Base-by-base conservation (phyloP, 2,797 vertebrate genomes). In the Echeneis naucrates region DNA sequence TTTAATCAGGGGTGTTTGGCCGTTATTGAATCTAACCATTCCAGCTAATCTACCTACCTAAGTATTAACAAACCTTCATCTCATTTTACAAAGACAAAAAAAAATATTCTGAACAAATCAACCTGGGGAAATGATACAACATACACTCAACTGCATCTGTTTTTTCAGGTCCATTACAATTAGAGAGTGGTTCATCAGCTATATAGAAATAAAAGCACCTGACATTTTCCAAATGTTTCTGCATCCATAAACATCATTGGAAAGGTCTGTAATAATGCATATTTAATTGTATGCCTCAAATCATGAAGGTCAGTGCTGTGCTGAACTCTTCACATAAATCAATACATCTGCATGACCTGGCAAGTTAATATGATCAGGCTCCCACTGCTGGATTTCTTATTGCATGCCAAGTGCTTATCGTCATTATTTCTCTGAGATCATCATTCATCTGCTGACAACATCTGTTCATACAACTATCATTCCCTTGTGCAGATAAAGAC, bases 171-270 rank as follows among this genome's bases (percentile, higher is more conserved):
- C 55, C 53, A 69, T 58, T 68, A 80, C 45, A 77, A 50, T 47
- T 16, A 42, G 14, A 3, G 2, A 59, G 53, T 19, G 61, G 60
- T 77, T 83, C 59, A 83, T 82, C 40, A 47, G 65, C 62, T 59
- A 64, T 78, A 76, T 12, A 66, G 70, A 75, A 86, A 77, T 44
- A 42, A 82, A 62, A 77, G 58, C 81, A 81, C 10, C 27, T 91
- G 83, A 90, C 83, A 91, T 90, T 90, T 91, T 65, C 72, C 71
- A 66, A 85, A 86, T 78, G 71, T 84, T 87, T 90, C 82, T 82
- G 77, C 87, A 77, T 85, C 79, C 61, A 72, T 73, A 66, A 61
- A 71, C 75, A 67, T 81, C 77, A 47, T 8, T 5, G 44, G 74
- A 83, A 83, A 85, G 70, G 71, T 70, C 81, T 84, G 65, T 57